phyloP scores from a whole-genome alignment of 2,113 vertebrate genomes.

The Eurypyga helias region DNA sequence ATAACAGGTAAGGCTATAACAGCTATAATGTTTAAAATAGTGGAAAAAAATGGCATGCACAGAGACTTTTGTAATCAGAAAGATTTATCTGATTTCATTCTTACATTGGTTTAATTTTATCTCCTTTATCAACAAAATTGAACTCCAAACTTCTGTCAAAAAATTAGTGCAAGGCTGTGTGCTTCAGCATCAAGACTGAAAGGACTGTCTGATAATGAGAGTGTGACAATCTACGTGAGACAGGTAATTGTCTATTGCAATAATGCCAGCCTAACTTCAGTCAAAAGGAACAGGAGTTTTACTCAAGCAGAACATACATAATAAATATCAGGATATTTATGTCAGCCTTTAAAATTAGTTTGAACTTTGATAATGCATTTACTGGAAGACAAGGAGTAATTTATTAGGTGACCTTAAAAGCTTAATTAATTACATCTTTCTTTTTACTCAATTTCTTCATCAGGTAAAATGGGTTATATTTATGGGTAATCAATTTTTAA shows the following conservation, averaged over 20 bases:
- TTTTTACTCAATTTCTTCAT: not conserved
- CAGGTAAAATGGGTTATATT: not conserved
- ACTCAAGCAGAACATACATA: not conserved
- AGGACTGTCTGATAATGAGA: not conserved
- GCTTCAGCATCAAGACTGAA: not conserved
- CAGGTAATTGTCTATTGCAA: not conserved
- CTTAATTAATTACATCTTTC: not conserved
- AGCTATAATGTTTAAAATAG: not conserved
- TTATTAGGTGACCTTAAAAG: not conserved
- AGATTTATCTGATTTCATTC: not conserved
- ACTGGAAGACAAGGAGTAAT: not conserved
- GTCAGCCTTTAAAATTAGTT: not conserved
- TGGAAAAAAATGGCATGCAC: not conserved
- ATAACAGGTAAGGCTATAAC: not conserved
- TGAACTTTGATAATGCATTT: not conserved
- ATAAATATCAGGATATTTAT: not conserved
- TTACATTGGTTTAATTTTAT: not conserved
- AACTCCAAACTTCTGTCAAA: not conserved
- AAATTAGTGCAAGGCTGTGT: not conserved
- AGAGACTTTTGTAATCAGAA: not conserved
- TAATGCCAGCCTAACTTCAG: not conserved
- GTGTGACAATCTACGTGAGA: not conserved
- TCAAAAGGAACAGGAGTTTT: not conserved
- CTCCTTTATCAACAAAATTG: not conserved
- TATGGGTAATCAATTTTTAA: not conserved